A percentile compares a stretch with the other conserved stretches of the same genome.
Evolutionary conservation across 2,888 invertebrate genomes (phyloP).

Genomic region (Pasiphila rectangulata): DNA sequence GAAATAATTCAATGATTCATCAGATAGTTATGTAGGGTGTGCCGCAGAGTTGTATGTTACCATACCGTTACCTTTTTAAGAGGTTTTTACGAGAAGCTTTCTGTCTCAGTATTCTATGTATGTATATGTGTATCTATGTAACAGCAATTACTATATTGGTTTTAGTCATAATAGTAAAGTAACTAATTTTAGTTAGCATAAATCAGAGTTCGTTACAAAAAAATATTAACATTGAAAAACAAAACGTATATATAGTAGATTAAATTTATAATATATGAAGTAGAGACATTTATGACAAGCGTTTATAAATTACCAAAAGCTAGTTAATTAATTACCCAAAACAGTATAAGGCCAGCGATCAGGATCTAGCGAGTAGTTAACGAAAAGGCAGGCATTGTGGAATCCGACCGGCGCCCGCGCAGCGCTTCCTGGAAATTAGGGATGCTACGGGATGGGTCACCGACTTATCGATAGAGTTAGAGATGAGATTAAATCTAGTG

Average conservation of each 20-base stretch:
- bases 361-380: constrained; percentile 23
- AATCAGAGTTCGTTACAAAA: too few relatives aligned
- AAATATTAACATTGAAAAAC: too few relatives aligned
- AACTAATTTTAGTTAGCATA: neutral
- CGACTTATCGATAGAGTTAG: neutral
- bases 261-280: too few relatives aligned
- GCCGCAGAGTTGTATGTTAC: neutral
- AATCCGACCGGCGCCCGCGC: constrained; percentile 64
- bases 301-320: neutral
- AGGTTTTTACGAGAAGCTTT: constrained; percentile 3
- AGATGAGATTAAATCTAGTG: neutral
- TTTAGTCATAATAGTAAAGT: too few relatives aligned
- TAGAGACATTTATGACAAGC: too few relatives aligned
- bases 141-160: constrained; percentile 1
- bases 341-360: constrained; percentile 22
- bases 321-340: constrained; percentile 21
- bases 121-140: neutral
- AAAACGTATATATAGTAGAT: too few relatives aligned
- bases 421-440: constrained; percentile 78
- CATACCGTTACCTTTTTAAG: constrained; percentile 3
- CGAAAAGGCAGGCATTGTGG: constrained; percentile 69
- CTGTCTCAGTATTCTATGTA: neutral
- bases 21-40: constrained; percentile 5
- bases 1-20: constrained; percentile 1
- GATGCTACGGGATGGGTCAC: constrained; percentile 53